Evolutionary conservation across 2,888 invertebrate genomes (phyloP), one percentile per base, ranked within the genome.

Genomic region (Zhuqinia jingwanae): DNA sequence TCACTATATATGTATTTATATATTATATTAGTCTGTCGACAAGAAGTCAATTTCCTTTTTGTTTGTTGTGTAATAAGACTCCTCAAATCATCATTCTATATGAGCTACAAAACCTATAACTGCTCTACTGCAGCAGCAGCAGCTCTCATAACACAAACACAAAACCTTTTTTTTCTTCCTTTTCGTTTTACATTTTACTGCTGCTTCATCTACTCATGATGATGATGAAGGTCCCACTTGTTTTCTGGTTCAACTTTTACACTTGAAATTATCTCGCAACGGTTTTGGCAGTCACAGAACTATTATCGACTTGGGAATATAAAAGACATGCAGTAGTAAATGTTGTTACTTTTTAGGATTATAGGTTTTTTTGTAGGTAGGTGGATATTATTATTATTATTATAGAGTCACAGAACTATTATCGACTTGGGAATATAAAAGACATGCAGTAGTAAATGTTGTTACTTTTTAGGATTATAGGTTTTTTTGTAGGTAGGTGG

Each of bases 221-320:
- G 36, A 65, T 42, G 58, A 15, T 65, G 68, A 73, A 56, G 79
- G 85, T 79, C 60, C 78, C 85, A 85, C 85, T 85, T 78, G 79
- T 73, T 85, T 70, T 79, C 83, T 85, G 77, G 77, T 77, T 78
- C 84, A 68, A 60, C 58, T 70, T 85, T 85, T 78, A 85, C 85
- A 85, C 85, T 87, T 87, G 70, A 87, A 85, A 81, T 85, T 81
- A 77, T 85, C 63, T 30, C 79, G 87, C 77, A 80, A 80, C 82
- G 78, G 78, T 76, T 87, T 83, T 83, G 83, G 76, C 83, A 83
- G 53, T 53, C 36, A n/a, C n/a, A 27, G 22, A 83, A 50, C 75
- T 83, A 87, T 84, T 87, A 76, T 50, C 76, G 79, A 75, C 85
- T 47, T 30, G 78, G 85, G 79, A 68, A 77, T 78, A 47, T 50